Evolutionary conservation across 2,888 invertebrate genomes (phyloP).

Genomic region (Pocota personata): DNA sequence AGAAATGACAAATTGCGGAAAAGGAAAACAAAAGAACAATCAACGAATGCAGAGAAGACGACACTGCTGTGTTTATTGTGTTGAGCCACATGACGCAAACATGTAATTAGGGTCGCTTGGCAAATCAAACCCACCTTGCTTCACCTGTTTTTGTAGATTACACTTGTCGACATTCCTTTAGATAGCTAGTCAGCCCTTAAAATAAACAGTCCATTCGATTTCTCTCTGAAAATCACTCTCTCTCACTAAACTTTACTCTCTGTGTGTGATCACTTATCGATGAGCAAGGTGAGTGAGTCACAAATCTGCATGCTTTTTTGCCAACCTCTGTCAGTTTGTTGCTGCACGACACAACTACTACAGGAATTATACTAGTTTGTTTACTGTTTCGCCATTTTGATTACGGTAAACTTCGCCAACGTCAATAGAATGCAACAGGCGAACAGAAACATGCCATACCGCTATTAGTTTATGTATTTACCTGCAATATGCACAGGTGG

Average conservation of each 20-base stretch:
- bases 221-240: constrained; percentile 12
- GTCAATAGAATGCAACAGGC: constrained; percentile 54
- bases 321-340: constrained; percentile 24
- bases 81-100: constrained; percentile 44
- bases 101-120: constrained; percentile 65
- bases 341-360: neutral
- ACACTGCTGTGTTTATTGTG: neutral
- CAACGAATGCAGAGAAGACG: constrained; percentile 27
- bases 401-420: constrained; percentile 61
- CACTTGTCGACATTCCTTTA: constrained; percentile 24
- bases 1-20: constrained; percentile 54
- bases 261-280: constrained; percentile 24
- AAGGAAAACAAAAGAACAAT: constrained; percentile 62
- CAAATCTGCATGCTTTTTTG: constrained; percentile 23
- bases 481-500: constrained; percentile 54
- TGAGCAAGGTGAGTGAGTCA: constrained; percentile 55
- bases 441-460: constrained; percentile 61
- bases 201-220: neutral
- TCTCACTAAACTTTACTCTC: constrained; percentile 6
- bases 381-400: constrained; percentile 71
- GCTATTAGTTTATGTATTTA: constrained; percentile 57
- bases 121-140: constrained; percentile 53
- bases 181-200: constrained; percentile 24
- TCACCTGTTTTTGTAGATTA: constrained; percentile 39
- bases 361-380: constrained; percentile 57